Base-by-base conservation (phyloP, 2,888 invertebrate species). In the Sylvicola fuscatus region DNA sequence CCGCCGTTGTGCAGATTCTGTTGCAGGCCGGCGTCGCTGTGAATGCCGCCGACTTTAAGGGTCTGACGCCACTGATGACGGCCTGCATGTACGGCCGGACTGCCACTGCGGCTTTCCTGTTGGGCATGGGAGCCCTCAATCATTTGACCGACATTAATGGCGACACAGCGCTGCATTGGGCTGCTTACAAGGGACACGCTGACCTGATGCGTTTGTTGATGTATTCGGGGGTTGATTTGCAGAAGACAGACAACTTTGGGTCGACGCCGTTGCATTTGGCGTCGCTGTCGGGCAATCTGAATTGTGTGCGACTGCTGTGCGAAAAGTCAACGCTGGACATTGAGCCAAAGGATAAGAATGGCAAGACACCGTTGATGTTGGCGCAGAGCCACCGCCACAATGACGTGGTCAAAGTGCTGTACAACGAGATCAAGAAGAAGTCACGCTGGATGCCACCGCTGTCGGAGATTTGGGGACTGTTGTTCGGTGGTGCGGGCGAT, bases 1-100 rank as follows among this genome's bases (percentile, higher is more conserved):
- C 87, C 1, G 82, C 83, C 0, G 75, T 89, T 13, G 87, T 87
- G 4, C 89, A 90, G 60, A 67, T 72, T 1, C 52, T 75, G 14
- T 51, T 75, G 27, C 70, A 83, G 61, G 77, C 80, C 1, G 87
- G 87, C 5, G 87, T 90, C 1, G 77, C 80, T 3, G 83, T 90
- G 0, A 89, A 90, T 51, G 78, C 82, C 2, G 79, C 82, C 0
- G 90, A 92, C 53, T 84, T 84, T 47, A 90, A 90, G 62, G 77
- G 77, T 51, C 56, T 89, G 36, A 90, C 90, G 1, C 89, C 89
- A 0, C 57, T 92, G 34, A 89, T 89, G 75, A 81, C 83, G 1
- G 87, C 87, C 1, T 84, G 86, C 45, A 90, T 90, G 82, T 89
- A 90, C 51, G 89, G 89, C 7, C 72, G 84, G 49, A 81, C 84